A percentile compares a stretch with the other conserved stretches of the same genome.
Evolutionary conservation across 2,113 vertebrate species (phyloP).

Genomic region (Notiomystis cincta): DNA sequence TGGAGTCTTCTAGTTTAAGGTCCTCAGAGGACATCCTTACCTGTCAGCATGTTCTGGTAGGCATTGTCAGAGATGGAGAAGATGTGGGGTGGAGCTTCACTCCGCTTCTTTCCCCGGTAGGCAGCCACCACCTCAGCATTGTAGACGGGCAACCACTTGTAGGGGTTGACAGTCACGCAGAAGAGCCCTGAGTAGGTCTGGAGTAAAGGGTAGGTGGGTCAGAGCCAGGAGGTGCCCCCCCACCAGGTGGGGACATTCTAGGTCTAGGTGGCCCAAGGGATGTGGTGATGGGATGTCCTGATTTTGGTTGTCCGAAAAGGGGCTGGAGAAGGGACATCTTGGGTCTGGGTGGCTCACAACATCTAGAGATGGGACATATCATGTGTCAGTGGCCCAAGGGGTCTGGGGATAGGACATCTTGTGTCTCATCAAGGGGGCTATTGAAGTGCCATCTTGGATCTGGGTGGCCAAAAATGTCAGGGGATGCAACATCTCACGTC

Average conservation of each 20-base stretch:
- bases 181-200: slow-evolving; percentile 3
- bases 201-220: not conserved
- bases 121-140: not conserved
- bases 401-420: not conserved
- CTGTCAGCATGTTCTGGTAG: slow-evolving; percentile 23
- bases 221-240: not conserved
- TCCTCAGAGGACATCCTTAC: not conserved
- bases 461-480: not conserved
- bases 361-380: not conserved
- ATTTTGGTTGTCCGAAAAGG: not conserved
- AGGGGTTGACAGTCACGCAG: not conserved
- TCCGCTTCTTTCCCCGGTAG: slow-evolving; percentile 22
- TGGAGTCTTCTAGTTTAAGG: not conserved
- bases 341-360: not conserved
- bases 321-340: not conserved
- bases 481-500: not conserved
- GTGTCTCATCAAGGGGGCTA: not conserved
- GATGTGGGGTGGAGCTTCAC: slow-evolving; percentile 29
- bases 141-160: slow-evolving; percentile 16
- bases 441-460: not conserved
- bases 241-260: not conserved
- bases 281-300: accelerated
- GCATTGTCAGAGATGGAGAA: slow-evolving; percentile 33
- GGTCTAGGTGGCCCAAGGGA: not conserved
- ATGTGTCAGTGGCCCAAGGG: not conserved